A percentile compares a stretch with the other conserved stretches of the same genome.
Evolutionary conservation across 2,888 invertebrate genomes (phyloP).

Genomic region (Coenonympha glycerion): DNA sequence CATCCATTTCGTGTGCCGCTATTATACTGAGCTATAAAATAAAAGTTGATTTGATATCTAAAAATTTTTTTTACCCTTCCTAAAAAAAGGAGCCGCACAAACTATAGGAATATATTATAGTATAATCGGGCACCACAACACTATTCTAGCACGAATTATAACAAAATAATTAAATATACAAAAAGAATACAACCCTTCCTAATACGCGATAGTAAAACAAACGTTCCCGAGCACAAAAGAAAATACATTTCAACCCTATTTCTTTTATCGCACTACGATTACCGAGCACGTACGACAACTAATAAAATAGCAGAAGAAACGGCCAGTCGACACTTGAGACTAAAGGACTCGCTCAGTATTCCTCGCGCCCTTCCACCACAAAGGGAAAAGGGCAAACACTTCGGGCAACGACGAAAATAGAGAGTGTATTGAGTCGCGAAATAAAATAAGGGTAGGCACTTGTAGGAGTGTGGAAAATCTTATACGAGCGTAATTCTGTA

Average conservation of each 20-base stretch:
- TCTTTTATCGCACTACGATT: slow-evolving; percentile 47
- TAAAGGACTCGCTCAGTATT: slow-evolving; percentile 66
- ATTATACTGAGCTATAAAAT: slow-evolving; percentile 4
- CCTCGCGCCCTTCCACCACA: slow-evolving; percentile 61
- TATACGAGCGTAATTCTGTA: slow-evolving; percentile 31
- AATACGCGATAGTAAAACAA: slow-evolving; percentile 9
- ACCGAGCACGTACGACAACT: slow-evolving; percentile 62
- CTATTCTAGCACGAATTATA: neutral
- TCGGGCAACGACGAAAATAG: slow-evolving; percentile 52
- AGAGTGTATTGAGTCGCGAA: slow-evolving; percentile 74
- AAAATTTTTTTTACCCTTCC: too few relatives aligned
- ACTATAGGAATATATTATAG: too few relatives aligned
- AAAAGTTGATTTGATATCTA: too few relatives aligned
- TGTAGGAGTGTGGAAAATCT: slow-evolving; percentile 52
- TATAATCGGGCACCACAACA: too few relatives aligned
- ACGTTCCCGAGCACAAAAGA: slow-evolving; percentile 4
- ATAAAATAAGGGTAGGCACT: slow-evolving; percentile 70
- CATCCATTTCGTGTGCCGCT: slow-evolving; percentile 5
- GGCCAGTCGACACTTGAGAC: slow-evolving; percentile 59
- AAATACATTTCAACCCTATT: slow-evolving; percentile 18
- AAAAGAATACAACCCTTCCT: neutral
- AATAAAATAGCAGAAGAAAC: slow-evolving; percentile 69
- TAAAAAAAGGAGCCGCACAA: too few relatives aligned
- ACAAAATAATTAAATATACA: neutral
- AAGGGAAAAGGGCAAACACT: slow-evolving; percentile 52